These are phyloP conservation scores for Saturnia pavonia DNA, from an alignment of 2,888 invertebrate species.

Conservation along the genomic window DNA sequence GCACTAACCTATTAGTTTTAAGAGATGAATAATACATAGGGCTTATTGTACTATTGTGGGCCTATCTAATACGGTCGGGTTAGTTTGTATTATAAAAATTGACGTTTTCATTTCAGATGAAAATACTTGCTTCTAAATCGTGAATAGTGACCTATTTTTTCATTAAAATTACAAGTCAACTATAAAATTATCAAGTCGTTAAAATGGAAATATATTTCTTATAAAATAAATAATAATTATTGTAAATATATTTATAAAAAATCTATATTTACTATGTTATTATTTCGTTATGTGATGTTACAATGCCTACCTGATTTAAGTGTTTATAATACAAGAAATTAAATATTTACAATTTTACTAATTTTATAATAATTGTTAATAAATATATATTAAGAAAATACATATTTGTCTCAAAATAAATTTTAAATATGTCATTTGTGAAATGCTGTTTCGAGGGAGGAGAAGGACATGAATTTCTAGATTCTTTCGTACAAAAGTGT, in stretches of 20 bases:
- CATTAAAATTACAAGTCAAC: slow-evolving; percentile 36
- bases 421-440: slow-evolving; percentile 83
- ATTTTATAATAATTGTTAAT: slow-evolving; percentile 11
- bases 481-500: slow-evolving; percentile 89
- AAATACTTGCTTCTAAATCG: slow-evolving; percentile 51
- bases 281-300: background rate
- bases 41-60: slow-evolving; percentile 3
- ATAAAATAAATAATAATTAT: slow-evolving; percentile 15
- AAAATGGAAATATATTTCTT: slow-evolving; percentile 19
- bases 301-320: slow-evolving; percentile 28
- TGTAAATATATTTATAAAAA: slow-evolving; percentile 3
- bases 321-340: slow-evolving; percentile 16
- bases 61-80: slow-evolving; percentile 37
- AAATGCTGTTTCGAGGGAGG: slow-evolving; percentile 91
- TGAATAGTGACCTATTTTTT: slow-evolving; percentile 55
- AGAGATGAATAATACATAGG: slow-evolving; percentile 23
- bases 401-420: slow-evolving; percentile 27
- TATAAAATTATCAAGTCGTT: slow-evolving; percentile 31
- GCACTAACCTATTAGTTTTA: slow-evolving; percentile 51
- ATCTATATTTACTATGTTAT: background rate
- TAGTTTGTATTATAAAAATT: slow-evolving; percentile 48
- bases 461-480: slow-evolving; percentile 88
- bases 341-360: slow-evolving; percentile 13
- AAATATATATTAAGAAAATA: slow-evolving; percentile 18
- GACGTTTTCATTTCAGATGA: slow-evolving; percentile 47